These are phyloP conservation scores for Hypanus sabinus DNA, from an alignment of 2,113 vertebrate species.

Conservation along the genomic window DNA sequence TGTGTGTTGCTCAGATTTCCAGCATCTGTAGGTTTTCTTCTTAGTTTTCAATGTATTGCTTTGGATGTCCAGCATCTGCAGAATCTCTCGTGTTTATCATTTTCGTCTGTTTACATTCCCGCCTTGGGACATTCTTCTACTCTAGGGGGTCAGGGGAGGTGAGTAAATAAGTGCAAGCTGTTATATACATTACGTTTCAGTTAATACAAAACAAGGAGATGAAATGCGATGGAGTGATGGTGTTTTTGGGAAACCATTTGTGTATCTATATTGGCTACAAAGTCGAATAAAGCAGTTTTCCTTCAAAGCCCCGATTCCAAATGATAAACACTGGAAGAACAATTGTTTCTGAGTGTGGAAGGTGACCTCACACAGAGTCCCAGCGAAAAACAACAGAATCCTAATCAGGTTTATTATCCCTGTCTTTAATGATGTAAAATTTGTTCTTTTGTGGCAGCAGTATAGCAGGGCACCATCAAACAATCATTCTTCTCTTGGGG, in stretches of 20 bases:
- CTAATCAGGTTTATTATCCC: no score
- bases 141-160: no score
- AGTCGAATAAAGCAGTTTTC: background rate
- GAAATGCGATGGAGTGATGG: background rate
- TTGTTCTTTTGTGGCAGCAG: no score
- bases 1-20: no score
- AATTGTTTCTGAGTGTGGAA: background rate
- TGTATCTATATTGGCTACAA: background rate
- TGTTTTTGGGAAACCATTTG: background rate
- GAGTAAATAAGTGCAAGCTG: background rate
- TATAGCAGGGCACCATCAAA: background rate
- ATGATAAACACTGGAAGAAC: background rate
- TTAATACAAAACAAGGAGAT: background rate
- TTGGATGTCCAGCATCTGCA: no score
- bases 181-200: background rate
- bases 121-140: background rate
- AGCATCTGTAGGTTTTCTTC: no score
- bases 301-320: background rate
- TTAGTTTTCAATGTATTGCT: no score
- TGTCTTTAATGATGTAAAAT: no score
- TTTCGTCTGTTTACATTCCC: background rate
- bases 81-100: background rate
- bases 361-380: background rate
- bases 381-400: background rate
- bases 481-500: background rate